Percentiles rank a stretch among this genome's conserved stretches.
These are phyloP conservation scores for Plecotus auritus DNA, from an alignment of 2,113 vertebrate genomes.

Conservation along the genomic window DNA sequence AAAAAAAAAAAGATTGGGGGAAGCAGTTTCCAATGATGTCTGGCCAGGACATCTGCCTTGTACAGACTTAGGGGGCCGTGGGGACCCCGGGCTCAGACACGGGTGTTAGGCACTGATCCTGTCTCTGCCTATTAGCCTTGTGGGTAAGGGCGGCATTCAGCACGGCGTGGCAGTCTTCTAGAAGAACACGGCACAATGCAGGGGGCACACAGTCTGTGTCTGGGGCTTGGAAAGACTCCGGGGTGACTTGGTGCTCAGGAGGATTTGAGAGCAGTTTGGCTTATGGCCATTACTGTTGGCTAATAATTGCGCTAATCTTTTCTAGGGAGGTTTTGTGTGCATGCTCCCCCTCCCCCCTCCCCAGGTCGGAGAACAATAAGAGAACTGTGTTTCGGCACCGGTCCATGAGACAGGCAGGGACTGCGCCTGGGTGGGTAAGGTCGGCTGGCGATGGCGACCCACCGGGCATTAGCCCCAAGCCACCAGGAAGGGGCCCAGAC, in stretches of 20 bases:
- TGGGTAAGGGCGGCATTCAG: not conserved
- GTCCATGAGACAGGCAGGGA: slow-evolving; percentile 16
- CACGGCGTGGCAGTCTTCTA: not conserved
- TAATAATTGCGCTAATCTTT: slow-evolving; percentile 59
- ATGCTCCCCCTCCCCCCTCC: not conserved
- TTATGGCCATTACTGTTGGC: slow-evolving; percentile 59
- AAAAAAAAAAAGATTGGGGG: not conserved
- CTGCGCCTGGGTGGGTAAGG: not conserved
- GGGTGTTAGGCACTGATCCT: not conserved
- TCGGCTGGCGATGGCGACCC: not conserved
- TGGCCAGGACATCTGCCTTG: not conserved
- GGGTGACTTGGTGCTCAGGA: not conserved
- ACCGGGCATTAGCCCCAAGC: slow-evolving; percentile 12
- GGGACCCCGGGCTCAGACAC: not conserved
- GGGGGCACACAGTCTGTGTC: slow-evolving; percentile 32
- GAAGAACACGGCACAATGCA: not conserved
- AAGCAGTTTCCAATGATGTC: not conserved
- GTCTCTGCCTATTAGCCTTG: slow-evolving; percentile 26
- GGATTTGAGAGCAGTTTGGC: slow-evolving; percentile 48
- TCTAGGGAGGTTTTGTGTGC: slow-evolving; percentile 29
- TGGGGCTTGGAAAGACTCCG: slow-evolving; percentile 23
- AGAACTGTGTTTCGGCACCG: slow-evolving; percentile 46
- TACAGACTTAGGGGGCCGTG: not conserved
- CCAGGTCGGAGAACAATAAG: slow-evolving; percentile 48
- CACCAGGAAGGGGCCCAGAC: slow-evolving; percentile 15